A percentile compares a stretch with the other conserved stretches of the same genome.
Evolutionary conservation across 2,888 invertebrate genomes (phyloP).

Genomic region (Dilophus febrilis): DNA sequence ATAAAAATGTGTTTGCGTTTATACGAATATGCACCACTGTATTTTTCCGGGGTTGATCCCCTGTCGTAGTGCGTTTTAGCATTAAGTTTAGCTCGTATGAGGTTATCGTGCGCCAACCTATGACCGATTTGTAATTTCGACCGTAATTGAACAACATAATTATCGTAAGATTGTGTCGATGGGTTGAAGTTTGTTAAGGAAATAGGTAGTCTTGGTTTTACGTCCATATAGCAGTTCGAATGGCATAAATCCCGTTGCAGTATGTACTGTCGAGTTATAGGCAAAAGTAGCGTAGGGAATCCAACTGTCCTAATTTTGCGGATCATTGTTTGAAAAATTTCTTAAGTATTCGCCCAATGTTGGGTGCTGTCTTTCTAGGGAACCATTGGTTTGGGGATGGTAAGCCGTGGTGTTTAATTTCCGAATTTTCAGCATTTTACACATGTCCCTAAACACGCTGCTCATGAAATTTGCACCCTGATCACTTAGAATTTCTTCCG

Average conservation of each 20-base stretch:
- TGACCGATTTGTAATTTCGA: background rate
- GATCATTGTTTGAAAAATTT: background rate
- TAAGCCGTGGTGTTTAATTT: background rate
- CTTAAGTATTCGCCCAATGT: background rate
- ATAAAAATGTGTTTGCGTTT: too few species aligned
- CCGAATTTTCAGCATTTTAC: background rate
- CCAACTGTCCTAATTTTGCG: background rate
- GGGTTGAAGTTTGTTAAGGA: background rate
- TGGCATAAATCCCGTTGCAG: background rate
- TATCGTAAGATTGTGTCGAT: background rate
- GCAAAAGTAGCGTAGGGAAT: background rate
- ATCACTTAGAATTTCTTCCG: background rate
- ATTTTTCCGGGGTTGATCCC: too few species aligned
- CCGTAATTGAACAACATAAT: background rate
- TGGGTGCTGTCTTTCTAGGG: background rate
- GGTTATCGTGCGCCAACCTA: background rate
- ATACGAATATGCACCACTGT: too few species aligned
- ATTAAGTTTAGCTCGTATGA: background rate
- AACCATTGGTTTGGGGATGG: background rate
- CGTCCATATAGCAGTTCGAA: background rate
- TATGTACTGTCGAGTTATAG: background rate
- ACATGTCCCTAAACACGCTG: background rate
- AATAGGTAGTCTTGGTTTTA: background rate
- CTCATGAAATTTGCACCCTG: constrained; percentile 1
- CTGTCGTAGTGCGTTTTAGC: background rate